phyloP scores from a whole-genome alignment of 2,888 invertebrate species.

The Drosophila eohydei region DNA sequence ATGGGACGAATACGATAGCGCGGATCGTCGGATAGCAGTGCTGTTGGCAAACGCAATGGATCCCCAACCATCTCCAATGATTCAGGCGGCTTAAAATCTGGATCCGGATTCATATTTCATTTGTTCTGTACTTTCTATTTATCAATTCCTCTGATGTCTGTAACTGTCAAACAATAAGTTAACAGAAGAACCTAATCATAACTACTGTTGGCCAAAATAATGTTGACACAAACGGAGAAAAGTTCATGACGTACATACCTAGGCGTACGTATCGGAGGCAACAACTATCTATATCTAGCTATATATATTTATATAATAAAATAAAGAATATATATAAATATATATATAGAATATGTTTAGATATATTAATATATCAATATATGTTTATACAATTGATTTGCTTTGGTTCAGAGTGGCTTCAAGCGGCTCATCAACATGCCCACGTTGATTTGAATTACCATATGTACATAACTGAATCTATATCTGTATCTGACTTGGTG shows the following conservation, averaged over 20 bases:
- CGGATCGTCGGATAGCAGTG: conserved; percentile 87
- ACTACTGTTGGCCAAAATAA: background rate
- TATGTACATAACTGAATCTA: conserved; percentile 3
- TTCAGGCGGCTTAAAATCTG: conserved; percentile 7
- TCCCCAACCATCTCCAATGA: conserved; percentile 12
- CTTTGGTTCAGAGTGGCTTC: conserved; percentile 6
- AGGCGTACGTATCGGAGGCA: conserved; percentile 11
- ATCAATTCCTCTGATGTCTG: background rate
- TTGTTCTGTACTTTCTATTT: background rate
- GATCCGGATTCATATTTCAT: conserved; percentile 41
- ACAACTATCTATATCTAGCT: background rate
- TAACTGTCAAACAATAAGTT: background rate
- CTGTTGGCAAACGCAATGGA: conserved; percentile 34
- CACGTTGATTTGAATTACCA: background rate
- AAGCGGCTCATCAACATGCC: conserved; percentile 4
- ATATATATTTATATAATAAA: background rate
- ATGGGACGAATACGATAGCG: conserved; percentile 87
- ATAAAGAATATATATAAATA: background rate
- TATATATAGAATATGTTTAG: background rate
- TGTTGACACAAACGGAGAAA: background rate
- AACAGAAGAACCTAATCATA: background rate
- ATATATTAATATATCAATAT: background rate
- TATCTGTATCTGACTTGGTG: background rate
- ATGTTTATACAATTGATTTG: background rate
- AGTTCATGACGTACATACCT: conserved; percentile 10